Base-by-base conservation (phyloP, 2,888 invertebrate genomes). In the Temnothorax rugatulus region DNA sequence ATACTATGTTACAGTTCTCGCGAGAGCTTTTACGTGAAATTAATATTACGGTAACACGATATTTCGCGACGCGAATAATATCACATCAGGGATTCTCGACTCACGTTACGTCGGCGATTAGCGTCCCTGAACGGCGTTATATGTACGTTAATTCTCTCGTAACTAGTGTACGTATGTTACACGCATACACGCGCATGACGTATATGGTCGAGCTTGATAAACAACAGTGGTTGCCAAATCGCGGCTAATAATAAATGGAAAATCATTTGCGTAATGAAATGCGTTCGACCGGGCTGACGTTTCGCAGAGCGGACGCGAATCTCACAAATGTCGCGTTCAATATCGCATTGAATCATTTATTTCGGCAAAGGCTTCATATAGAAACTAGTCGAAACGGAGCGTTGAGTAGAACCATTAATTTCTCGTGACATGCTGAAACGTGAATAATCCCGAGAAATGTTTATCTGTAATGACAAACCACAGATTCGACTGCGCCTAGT, bases 181-280 rank as follows among this genome's bases (percentile, higher is more conserved):
- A 66, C 79, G 25, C 66, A 73, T 71, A 87, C 86, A 79, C 84
- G 61, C 59, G 81, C 90, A 66, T 75, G 84, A 91, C 93, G 88
- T 93, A 93, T 91, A 93, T 92, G 93, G 93, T 89, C 88, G 91
- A 84, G 91, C 92, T 91, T 91, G 91, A 93, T 94, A 94, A 94
- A 94, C 94, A 94, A 92, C 94, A 93, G 93, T 92, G 93, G 93
- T 94, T 94, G 93, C 94, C 94, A 94, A 94, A 94, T 93, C 92
- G 90, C 85, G 90, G 87, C 93, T 94, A 94, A 94, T 94, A 93
- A 93, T 94, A 94, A 92, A 83, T 89, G 86, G 89, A 88, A 92
- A 92, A 92, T 92, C 84, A 91, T 92, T 93, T 93, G 90, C 92
- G 91, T 86, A 91, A 93, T 88, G 89, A 91, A 90, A 89, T 79